phyloP scores from a whole-genome alignment of 2,888 invertebrate species.

The Drosophila niveifrons region DNA sequence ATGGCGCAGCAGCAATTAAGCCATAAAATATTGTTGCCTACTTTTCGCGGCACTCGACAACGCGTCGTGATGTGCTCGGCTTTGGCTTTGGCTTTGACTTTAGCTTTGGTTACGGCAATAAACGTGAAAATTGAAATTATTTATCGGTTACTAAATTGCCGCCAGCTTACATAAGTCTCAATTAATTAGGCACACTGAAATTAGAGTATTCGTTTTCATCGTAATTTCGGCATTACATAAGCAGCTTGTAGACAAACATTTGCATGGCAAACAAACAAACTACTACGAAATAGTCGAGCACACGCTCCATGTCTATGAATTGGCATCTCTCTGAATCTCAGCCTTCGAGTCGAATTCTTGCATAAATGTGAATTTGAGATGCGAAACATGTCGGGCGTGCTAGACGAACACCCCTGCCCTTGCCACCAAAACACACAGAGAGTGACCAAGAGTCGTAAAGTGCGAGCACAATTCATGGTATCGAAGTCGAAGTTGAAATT shows the following conservation, averaged over 20 bases:
- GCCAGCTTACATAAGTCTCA: constrained; percentile 26
- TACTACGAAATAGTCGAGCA: not conserved
- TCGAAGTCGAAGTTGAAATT: constrained; percentile 8
- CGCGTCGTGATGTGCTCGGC: constrained; percentile 7
- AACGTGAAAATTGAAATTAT: constrained; percentile 37
- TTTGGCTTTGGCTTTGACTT: not conserved
- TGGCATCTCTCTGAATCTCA: not conserved
- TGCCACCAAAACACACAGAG: no score
- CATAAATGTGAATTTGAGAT: constrained; percentile 34
- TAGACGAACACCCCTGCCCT: not conserved
- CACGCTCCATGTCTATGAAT: not conserved
- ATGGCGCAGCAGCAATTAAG: constrained; percentile 58
- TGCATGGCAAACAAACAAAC: constrained; percentile 27
- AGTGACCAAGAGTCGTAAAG: constrained; percentile 4
- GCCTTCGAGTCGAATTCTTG: constrained; percentile 3
- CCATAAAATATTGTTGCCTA: constrained; percentile 71
- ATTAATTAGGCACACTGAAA: constrained; percentile 58
- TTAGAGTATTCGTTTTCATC: constrained; percentile 11
- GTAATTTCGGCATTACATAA: constrained; percentile 32
- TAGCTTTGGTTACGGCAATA: constrained; percentile 12
- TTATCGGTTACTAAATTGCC: constrained; percentile 25
- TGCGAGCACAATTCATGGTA: constrained; percentile 23
- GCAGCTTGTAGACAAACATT: constrained; percentile 24
- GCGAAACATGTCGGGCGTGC: constrained; percentile 32
- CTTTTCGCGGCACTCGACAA: constrained; percentile 56